Evolutionary conservation across 2,888 invertebrate genomes (phyloP), one percentile per base, ranked within the genome.

Genomic region (Chesias legatella): DNA sequence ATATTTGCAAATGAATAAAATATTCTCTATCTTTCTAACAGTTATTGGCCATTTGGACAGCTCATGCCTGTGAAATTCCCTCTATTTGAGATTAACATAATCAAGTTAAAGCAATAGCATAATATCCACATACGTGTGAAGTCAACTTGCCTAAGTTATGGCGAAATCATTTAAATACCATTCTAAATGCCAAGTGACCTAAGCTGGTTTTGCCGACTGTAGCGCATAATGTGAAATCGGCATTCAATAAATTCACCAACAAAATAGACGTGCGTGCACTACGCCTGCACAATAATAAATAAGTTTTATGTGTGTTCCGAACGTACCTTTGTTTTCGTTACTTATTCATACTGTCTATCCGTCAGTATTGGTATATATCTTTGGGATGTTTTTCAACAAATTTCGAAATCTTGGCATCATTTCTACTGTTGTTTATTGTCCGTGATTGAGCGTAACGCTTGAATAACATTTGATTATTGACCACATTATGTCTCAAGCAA

Each of bases 211-310:
- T 66, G 69, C 66, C 36, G 48, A 70, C 73, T 60, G 68, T 71
- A 73, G 66, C 52, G 61, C 60, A 67, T 72, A 78, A 74, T 75
- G 74, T 72, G 64, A 73, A 74, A 74, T 82, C 72, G 73, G 72
- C 79, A 71, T 67, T 71, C 75, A 69, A 81, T 83, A 82, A 82
- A 82, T 83, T 79, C 67, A 51, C 67, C 56, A 63, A 69, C 77
- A 61, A 73, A 82, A 83, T 81, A 79, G 77, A 79, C 74, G 75
- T 80, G 81, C 79, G 79, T 80, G 75, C 73, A 65, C 64, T 63
- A 54, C 51, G 59, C 73, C 63, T 67, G 73, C 69, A 67, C 70
- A 65, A 76, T 73, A 79, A 80, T 80, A 83, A 81, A 83, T 80
- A 81, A 68, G 73, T 70, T 77, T 77, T 80, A 80, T 79, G 73